A percentile compares a stretch with the other conserved stretches of the same genome.
These are phyloP conservation scores for Marronus borbonicus DNA, from an alignment of 2,888 invertebrate species.

Conservation along the genomic window DNA sequence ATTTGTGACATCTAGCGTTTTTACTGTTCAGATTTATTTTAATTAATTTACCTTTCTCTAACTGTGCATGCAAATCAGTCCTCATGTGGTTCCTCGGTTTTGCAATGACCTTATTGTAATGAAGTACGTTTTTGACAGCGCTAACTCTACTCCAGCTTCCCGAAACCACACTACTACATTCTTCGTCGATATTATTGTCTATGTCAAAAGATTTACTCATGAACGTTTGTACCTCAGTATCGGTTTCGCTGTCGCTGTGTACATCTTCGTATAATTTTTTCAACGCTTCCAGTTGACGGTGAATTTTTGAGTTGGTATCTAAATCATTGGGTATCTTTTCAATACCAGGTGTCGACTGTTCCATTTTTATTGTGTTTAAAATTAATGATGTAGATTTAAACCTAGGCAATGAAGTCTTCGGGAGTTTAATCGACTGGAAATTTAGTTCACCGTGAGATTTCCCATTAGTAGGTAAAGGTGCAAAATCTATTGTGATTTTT, in stretches of 20 bases:
- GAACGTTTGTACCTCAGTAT: conserved; percentile 76
- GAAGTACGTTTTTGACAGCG: conserved; percentile 69
- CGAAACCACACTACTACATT: conserved; percentile 69
- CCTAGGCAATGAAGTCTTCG: conserved; percentile 63
- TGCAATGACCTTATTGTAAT: conserved; percentile 53
- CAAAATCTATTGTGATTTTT: conserved; percentile 70
- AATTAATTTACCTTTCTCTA: conserved; percentile 67
- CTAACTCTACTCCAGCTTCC: conserved; percentile 76
- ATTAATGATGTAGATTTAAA: conserved; percentile 71
- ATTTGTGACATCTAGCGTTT: too few relatives aligned
- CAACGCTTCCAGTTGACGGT: conserved; percentile 67
- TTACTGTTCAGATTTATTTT: background rate
- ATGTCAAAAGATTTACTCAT: conserved; percentile 67
- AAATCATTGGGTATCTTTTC: conserved; percentile 40
- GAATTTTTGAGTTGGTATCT: conserved; percentile 56
- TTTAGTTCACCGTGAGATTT: conserved; percentile 49
- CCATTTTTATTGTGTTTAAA: conserved; percentile 67
- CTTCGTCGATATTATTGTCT: conserved; percentile 60
- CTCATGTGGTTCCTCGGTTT: conserved; percentile 48
- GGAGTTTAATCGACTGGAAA: conserved; percentile 54
- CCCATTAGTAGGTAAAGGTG: conserved; percentile 62
- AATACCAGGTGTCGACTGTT: conserved; percentile 46
- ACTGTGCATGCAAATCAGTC: conserved; percentile 61
- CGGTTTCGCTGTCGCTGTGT: conserved; percentile 73
- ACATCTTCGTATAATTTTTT: conserved; percentile 69